Conservation (phyloP, 2,797 vertebrate species). For the Nannoperca australis region DNA sequence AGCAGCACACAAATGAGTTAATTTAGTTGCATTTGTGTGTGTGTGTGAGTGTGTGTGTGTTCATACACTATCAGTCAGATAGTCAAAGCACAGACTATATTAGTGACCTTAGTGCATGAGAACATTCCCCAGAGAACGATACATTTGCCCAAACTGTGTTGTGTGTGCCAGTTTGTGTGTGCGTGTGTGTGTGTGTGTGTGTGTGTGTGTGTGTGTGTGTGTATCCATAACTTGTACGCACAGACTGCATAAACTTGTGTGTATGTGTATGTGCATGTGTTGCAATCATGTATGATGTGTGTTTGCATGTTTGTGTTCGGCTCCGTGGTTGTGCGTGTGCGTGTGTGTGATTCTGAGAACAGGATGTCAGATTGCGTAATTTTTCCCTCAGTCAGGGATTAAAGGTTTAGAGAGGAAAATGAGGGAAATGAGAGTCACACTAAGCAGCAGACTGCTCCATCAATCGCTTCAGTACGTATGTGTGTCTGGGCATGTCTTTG, state of each 20-base stretch:
- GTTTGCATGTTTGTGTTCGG: neutral
- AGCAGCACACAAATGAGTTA: constrained; percentile 15
- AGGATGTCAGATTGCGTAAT: constrained; percentile 71
- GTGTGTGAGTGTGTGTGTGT: neutral
- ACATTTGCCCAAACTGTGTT: constrained; percentile 20
- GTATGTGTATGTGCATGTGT: neutral
- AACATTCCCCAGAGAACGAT: constrained; percentile 3
- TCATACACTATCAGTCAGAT: neutral
- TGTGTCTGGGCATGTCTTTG: constrained; percentile 14
- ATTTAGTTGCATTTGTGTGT: constrained; percentile 15
- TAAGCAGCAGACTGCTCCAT: constrained; percentile 59
- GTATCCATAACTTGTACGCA: neutral
- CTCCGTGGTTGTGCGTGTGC: neutral
- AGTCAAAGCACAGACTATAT: constrained; percentile 4
- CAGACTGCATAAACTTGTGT: neutral
- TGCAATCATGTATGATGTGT: constrained; percentile 11
- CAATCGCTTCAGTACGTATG: constrained; percentile 30
- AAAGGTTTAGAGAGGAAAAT: constrained; percentile 73
- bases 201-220: neutral
- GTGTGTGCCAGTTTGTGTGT: neutral
- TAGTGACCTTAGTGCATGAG: constrained; percentile 15
- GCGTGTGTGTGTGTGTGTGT: neutral
- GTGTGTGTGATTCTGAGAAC: constrained; percentile 56
- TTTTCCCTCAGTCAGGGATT: constrained; percentile 70
- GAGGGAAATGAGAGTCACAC: constrained; percentile 72